Base-by-base conservation (phyloP, 2,888 invertebrate species). In the Drosophila neotestacea region DNA sequence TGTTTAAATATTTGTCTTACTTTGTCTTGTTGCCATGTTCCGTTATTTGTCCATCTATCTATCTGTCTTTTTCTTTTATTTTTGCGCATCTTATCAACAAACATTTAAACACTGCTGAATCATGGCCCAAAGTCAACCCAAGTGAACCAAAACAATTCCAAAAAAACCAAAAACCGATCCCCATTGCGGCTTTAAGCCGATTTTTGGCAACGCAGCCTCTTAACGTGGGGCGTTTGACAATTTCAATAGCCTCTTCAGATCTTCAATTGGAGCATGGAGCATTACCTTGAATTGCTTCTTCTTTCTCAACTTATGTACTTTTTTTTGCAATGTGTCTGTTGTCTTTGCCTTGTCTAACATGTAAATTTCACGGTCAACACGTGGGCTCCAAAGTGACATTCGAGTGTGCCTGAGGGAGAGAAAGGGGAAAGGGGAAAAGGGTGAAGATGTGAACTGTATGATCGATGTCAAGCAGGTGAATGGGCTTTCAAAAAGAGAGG, bases 201-300 rank as follows among this genome's bases (percentile, higher is more conserved):
- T 87, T 84, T 82, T 75, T 75, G 73, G 65, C 60, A 47, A 42
- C 67, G 58, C 68, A 73, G 72, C 66, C 81, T 83, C 79, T 83
- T 81, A 71, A 76, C 72, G 63, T 51, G 59, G 78, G 86, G 84
- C 84, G 79, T 88, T 88, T 86, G 85, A 85, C 85, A 86, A 85
- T 79, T 77, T 86, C 74, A 79, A 85, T 88, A 70, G 84, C 74
- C 74, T 64, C 77, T 88, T 62, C 13, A 77, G 73, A 72, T 73
- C 59, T 72, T 74, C 76, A 85, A 85, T 85, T 83, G 73, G 88
- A 85, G 88, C 86, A 82, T 71, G 59, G 70, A 54, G 65, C 66
- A 55, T 84, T 61, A 73, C 77, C 74, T 79, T 79, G 79, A 69
- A 59, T 34, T 11, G 27, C 56, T 48, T 34, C 55, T 48, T 63